phyloP scores from a whole-genome alignment of 2,888 invertebrate species.

The Resseliella maxima region DNA sequence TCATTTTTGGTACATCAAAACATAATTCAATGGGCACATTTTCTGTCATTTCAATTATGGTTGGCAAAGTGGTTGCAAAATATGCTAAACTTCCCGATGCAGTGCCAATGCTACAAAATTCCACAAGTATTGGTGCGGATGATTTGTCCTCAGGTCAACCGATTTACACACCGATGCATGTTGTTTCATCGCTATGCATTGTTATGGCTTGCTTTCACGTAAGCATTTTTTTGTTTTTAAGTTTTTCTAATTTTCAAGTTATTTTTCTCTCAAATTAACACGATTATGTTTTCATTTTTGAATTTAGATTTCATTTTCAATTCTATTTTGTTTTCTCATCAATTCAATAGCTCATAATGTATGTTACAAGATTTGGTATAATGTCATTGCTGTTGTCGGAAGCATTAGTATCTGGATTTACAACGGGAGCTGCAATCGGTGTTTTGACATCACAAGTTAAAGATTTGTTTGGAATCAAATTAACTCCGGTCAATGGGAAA shows the following conservation, averaged over 20 bases:
- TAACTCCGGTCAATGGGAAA: constrained; percentile 71
- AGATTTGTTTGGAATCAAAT: constrained; percentile 76
- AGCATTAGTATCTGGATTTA: constrained; percentile 87
- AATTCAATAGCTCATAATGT: constrained; percentile 77
- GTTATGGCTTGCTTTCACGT: constrained; percentile 72
- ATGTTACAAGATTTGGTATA: constrained; percentile 78
- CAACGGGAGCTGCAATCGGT: constrained; percentile 87
- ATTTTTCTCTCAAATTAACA: constrained; percentile 53
- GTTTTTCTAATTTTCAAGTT: neutral
- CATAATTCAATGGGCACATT: constrained; percentile 80
- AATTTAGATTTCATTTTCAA: neutral
- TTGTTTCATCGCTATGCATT: constrained; percentile 81
- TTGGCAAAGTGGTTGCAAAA: constrained; percentile 78
- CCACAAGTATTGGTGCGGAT: neutral
- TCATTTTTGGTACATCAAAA: constrained; percentile 87
- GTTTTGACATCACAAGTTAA: constrained; percentile 85
- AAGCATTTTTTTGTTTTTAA: no score
- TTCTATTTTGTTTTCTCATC: neutral
- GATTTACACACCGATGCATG: constrained; percentile 72
- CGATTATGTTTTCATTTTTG: no score
- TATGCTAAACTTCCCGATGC: neutral
- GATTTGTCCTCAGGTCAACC: neutral
- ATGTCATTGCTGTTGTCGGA: constrained; percentile 82
- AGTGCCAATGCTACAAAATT: neutral
- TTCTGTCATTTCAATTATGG: constrained; percentile 91